These are phyloP conservation scores for Colaptes auratus DNA, from an alignment of 2,113 vertebrate genomes.

Conservation along the genomic window DNA sequence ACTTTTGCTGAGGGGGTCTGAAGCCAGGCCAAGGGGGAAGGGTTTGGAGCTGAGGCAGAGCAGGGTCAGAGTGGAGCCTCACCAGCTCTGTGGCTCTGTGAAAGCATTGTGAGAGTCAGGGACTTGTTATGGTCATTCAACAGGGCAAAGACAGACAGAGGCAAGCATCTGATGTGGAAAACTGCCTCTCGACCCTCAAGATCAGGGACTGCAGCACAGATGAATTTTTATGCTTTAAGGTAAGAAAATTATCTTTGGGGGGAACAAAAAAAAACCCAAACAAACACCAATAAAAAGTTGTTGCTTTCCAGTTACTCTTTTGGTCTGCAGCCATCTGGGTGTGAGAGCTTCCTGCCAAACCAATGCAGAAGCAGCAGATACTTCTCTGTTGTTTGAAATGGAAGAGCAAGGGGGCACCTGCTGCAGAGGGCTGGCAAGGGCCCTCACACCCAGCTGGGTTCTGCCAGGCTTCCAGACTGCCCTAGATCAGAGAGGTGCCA, in stretches of 20 bases:
- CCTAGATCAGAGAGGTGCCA: background rate
- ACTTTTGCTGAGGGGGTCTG: no score
- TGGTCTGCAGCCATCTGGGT: background rate
- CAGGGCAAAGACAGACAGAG: conserved; percentile 86
- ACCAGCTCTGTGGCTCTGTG: background rate
- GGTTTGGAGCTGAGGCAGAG: no score
- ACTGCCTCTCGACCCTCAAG: conserved; percentile 78
- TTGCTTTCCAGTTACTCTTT: background rate
- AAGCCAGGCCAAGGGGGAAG: no score
- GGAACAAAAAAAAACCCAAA: no score
- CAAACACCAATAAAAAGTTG: background rate
- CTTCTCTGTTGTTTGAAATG: background rate
- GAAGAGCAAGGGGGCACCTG: background rate
- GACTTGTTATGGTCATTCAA: background rate
- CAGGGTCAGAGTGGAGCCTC: no score
- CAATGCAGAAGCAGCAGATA: background rate
- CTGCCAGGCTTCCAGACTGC: background rate
- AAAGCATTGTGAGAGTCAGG: background rate
- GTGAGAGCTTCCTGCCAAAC: background rate
- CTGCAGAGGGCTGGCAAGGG: background rate
- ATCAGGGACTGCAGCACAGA: conserved; percentile 76
- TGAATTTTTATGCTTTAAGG: conserved; percentile 85
- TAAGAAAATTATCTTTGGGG: conserved; percentile 32
- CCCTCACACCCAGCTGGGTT: background rate
- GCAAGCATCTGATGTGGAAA: conserved; percentile 81